Conservation (phyloP, 23 tunicate genomes). For the Trididemnum clinides region DNA sequence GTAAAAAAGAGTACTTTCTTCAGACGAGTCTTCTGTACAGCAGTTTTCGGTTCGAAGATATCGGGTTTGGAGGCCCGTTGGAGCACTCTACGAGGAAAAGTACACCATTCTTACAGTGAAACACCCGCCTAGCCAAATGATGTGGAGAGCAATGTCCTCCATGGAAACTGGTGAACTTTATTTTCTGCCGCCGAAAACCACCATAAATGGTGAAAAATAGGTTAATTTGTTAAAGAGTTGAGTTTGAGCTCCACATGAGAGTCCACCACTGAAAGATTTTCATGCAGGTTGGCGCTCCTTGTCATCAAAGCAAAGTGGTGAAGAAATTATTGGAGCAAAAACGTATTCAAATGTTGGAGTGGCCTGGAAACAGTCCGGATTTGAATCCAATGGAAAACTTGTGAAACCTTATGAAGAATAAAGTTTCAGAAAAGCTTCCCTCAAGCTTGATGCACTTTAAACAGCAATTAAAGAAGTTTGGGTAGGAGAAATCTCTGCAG, state of each 20-base stretch:
- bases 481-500: too few species aligned
- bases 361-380: constrained; percentile 32
- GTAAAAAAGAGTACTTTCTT: constrained; percentile 10
- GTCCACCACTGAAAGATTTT: constrained; percentile 23
- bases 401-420: too few species aligned
- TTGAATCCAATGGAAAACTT: too few species aligned
- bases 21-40: constrained; percentile 13
- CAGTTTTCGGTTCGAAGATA: constrained; percentile 27
- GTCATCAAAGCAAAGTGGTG: constrained; percentile 40
- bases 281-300: constrained; percentile 28
- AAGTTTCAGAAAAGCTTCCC: too few species aligned
- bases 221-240: constrained; percentile 3
- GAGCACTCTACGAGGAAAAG: constrained; percentile 32
- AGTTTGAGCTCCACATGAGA: constrained; percentile 18
- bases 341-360: constrained; percentile 35
- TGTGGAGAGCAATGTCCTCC: constrained; percentile 3
- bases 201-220: constrained; percentile 23
- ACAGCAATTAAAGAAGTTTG: too few species aligned
- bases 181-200: constrained; percentile 14
- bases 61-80: constrained; percentile 19
- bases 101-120: background rate
- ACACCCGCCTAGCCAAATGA: constrained; percentile 28
- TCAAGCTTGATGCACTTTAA: too few species aligned
- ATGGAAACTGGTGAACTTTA: constrained; percentile 7
- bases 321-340: constrained; percentile 36